These are phyloP conservation scores for Drosophila eugracilis DNA, from an alignment of 1,140 invertebrate species.

Conservation along the genomic window DNA sequence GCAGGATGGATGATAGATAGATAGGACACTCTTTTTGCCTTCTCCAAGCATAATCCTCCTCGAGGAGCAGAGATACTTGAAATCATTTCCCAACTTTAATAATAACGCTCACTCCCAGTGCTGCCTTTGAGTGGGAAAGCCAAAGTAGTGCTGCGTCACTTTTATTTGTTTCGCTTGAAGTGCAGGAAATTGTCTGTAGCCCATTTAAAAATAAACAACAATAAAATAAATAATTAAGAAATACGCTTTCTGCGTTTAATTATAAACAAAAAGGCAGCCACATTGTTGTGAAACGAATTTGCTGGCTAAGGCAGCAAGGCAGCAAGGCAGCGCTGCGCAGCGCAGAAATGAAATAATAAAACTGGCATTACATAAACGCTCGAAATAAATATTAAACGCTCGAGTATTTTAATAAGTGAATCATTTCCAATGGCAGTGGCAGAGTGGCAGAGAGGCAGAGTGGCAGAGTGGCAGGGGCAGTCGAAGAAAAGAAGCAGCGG, in stretches of 20 bases:
- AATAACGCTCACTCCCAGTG: constrained; percentile 34
- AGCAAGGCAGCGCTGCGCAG: constrained; percentile 5
- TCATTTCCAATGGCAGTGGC: constrained; percentile 55
- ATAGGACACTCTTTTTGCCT: constrained; percentile 1
- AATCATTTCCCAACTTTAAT: constrained; percentile 61
- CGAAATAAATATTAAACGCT: constrained; percentile 71
- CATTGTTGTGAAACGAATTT: constrained; percentile 55
- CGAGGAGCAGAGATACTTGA: constrained; percentile 45
- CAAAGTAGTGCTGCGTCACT: constrained; percentile 68
- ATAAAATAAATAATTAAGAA: constrained; percentile 84
- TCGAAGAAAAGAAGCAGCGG: constrained; percentile 18
- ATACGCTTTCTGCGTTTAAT: constrained; percentile 78
- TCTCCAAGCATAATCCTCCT: constrained; percentile 16
- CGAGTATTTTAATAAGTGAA: constrained; percentile 63
- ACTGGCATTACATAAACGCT: constrained; percentile 76
- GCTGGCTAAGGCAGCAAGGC: constrained; percentile 18
- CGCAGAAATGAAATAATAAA: constrained; percentile 61
- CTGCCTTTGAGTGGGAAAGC: too few relatives aligned
- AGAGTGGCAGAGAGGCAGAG: too few relatives aligned
- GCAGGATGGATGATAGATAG: too few relatives aligned
- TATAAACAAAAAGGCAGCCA: constrained; percentile 70
- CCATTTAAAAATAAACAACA: constrained; percentile 84
- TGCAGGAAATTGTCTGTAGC: constrained; percentile 83
- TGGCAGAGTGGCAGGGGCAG: constrained; percentile 20
- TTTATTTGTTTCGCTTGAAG: constrained; percentile 82